Conservation (phyloP, 2,113 vertebrate genomes). For the Scortum barcoo region DNA sequence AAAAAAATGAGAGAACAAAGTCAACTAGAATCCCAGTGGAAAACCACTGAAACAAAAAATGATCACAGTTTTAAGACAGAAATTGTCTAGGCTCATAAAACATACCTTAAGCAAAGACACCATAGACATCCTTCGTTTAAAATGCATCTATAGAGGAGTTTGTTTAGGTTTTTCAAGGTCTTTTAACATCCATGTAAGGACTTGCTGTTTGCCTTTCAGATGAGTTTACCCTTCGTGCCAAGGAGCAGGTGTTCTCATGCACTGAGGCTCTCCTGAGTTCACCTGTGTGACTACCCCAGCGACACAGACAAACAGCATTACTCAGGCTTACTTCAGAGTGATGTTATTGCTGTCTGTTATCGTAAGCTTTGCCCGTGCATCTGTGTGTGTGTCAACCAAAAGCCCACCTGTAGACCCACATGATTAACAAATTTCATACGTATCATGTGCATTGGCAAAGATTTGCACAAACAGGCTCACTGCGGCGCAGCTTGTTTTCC, state of each 20-base stretch:
- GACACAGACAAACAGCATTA: conserved; percentile 67
- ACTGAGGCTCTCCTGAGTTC: conserved; percentile 28
- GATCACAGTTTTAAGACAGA: not conserved
- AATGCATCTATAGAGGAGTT: not conserved
- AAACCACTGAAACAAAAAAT: no score
- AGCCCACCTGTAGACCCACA: conserved; percentile 59
- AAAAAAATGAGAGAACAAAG: no score
- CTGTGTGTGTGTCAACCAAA: conserved; percentile 57
- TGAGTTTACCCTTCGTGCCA: conserved; percentile 18
- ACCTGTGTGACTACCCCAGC: conserved; percentile 52
- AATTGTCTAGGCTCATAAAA: not conserved
- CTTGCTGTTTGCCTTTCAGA: not conserved
- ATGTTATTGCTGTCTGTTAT: conserved; percentile 50
- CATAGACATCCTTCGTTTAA: not conserved
- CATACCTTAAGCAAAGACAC: not conserved
- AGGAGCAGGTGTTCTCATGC: conserved; percentile 39
- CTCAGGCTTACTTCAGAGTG: conserved; percentile 58
- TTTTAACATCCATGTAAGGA: conserved; percentile 33
- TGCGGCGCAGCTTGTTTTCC: not conserved
- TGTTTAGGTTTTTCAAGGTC: conserved; percentile 4
- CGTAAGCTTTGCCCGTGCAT: conserved; percentile 48
- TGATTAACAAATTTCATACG: conserved; percentile 56
- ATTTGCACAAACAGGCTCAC: conserved; percentile 32
- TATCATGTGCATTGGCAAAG: conserved; percentile 24
- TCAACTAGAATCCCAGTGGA: no score